Evolutionary conservation across 2,113 vertebrate species (phyloP).

Genomic region (Osmerus eperlanus): DNA sequence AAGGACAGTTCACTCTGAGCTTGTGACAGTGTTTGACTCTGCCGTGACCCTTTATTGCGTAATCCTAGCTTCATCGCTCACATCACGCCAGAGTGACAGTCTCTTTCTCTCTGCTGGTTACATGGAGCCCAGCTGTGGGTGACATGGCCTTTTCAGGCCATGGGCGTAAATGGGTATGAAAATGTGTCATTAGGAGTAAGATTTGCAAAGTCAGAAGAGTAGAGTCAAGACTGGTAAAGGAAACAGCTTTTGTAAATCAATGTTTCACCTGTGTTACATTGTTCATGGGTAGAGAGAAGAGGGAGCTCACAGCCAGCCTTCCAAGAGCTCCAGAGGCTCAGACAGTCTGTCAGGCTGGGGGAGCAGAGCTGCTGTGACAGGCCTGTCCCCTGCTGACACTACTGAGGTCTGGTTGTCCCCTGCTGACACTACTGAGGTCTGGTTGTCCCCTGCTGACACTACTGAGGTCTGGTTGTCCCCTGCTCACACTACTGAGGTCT

Average conservation of each 20-base stretch:
- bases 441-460: not conserved
- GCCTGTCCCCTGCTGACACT: slow-evolving; percentile 2
- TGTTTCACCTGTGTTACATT: too few species aligned
- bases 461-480: not conserved
- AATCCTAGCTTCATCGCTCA: not conserved
- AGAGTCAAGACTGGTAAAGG: too few species aligned
- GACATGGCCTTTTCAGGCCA: not conserved
- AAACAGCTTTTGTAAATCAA: too few species aligned
- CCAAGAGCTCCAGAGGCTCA: slow-evolving; percentile 10
- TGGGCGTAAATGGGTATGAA: not conserved
- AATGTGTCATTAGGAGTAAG: too few species aligned
- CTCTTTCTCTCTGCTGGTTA: slow-evolving; percentile 1
- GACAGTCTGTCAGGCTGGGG: slow-evolving; percentile 26
- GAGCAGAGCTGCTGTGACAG: slow-evolving; percentile 38
- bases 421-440: not conserved
- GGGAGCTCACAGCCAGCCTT: not conserved
- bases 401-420: slow-evolving; percentile 3
- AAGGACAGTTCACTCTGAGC: not conserved
- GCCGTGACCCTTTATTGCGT: not conserved
- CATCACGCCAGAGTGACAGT: slow-evolving; percentile 1
- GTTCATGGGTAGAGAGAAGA: too few species aligned
- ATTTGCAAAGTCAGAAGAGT: too few species aligned
- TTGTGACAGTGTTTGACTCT: not conserved
- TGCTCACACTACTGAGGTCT: not conserved
- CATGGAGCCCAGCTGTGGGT: not conserved